Evolutionary conservation across 1,140 invertebrate genomes (phyloP).

Genomic region (Brachionus plicatilis): DNA sequence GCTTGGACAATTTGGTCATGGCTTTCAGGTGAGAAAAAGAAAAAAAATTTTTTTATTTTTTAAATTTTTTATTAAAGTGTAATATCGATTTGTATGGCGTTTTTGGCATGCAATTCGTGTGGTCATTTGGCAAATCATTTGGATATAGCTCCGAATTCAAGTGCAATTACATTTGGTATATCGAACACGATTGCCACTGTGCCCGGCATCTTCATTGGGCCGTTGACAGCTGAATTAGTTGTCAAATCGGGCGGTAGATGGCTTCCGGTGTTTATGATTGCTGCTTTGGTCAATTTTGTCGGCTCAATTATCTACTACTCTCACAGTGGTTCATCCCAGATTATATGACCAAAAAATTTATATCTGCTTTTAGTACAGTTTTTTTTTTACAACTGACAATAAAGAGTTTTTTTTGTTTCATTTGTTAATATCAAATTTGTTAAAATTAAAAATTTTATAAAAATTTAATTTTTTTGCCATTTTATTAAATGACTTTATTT

Average conservation of each 20-base stretch:
- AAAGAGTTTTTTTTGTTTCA: background rate
- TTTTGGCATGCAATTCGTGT: slow-evolving; percentile 71
- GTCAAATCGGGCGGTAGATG: slow-evolving; percentile 67
- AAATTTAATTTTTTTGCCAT: background rate
- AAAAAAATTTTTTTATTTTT: background rate
- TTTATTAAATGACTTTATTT: background rate
- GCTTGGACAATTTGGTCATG: slow-evolving; percentile 66
- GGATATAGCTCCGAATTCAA: slow-evolving; percentile 72
- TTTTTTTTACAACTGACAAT: background rate
- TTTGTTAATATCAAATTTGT: background rate
- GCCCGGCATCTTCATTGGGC: slow-evolving; percentile 72
- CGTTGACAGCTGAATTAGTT: slow-evolving; percentile 70
- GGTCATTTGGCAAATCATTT: slow-evolving; percentile 74
- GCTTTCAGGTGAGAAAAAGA: slow-evolving; percentile 63
- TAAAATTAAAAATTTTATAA: background rate
- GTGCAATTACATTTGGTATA: slow-evolving; percentile 72
- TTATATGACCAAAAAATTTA: background rate
- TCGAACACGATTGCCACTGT: slow-evolving; percentile 74
- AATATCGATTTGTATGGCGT: slow-evolving; percentile 70
- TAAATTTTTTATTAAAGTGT: slow-evolving; percentile 57
- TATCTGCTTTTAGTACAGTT: background rate
- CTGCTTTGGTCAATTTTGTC: slow-evolving; percentile 69
- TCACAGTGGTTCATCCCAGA: slow-evolving; percentile 39
- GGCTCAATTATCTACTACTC: slow-evolving; percentile 66
- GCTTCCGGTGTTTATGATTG: slow-evolving; percentile 71